Conservation (phyloP, 1,140 invertebrate species). For the Liolophura sinensis region DNA sequence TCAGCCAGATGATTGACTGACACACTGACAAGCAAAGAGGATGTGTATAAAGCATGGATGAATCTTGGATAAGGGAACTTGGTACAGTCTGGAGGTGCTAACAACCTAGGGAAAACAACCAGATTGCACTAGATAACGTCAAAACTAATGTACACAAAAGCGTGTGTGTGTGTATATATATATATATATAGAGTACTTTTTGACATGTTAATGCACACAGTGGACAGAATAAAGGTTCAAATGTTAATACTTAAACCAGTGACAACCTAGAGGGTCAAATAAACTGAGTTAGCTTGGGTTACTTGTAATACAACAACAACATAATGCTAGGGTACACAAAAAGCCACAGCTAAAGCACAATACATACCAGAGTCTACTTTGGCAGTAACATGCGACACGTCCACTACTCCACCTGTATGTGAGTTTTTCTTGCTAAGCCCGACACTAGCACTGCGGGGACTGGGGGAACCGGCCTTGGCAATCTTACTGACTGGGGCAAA, state of each 20-base stretch:
- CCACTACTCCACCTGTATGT: conserved; percentile 38
- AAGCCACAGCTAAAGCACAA: background rate
- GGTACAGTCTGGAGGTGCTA: background rate
- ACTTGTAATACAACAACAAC: too few relatives aligned
- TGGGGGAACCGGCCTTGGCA: conserved; percentile 42
- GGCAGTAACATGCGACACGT: conserved; percentile 59
- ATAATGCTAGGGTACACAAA: too few relatives aligned
- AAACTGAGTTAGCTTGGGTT: too few relatives aligned
- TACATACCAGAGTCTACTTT: conserved; percentile 61
- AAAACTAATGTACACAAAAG: background rate
- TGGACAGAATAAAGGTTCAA: too few relatives aligned
- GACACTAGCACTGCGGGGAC: conserved; percentile 2
- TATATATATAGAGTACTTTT: too few relatives aligned
- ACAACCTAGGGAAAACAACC: background rate
- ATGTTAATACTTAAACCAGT: too few relatives aligned
- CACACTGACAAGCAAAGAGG: too few relatives aligned
- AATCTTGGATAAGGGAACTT: too few relatives aligned
- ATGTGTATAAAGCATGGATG: too few relatives aligned
- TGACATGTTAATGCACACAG: too few relatives aligned
- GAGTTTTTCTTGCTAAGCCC: background rate
- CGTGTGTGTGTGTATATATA: background rate
- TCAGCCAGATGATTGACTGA: too few relatives aligned
- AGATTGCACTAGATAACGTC: background rate
- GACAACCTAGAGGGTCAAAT: too few relatives aligned
- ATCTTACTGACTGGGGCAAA: conserved; percentile 62